Evolutionary conservation across 2,797 vertebrate genomes (phyloP).

Genomic region (Schizopygopsis pylzovi): DNA sequence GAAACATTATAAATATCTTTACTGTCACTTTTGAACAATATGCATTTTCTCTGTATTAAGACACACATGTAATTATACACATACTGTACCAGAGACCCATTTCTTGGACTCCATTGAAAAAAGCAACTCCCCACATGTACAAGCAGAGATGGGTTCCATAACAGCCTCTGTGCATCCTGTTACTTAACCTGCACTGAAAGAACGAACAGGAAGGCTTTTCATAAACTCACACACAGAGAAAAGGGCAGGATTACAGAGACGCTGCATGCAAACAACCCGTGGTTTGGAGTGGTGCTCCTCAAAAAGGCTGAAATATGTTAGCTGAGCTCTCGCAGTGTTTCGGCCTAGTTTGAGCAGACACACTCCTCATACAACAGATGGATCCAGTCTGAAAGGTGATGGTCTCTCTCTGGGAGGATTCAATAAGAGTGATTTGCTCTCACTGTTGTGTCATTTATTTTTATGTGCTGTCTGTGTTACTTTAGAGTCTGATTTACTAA

Average conservation of each 20-base stretch:
- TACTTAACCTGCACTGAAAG: constrained; percentile 32
- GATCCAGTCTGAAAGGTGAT: constrained; percentile 13
- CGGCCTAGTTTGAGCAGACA: constrained; percentile 49
- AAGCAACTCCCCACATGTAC: neutral
- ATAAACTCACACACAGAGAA: constrained; percentile 5
- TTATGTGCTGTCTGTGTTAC: neutral
- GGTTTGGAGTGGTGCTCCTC: constrained; percentile 31
- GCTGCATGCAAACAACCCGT: constrained; percentile 19
- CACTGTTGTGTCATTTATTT: neutral
- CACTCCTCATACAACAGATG: constrained; percentile 29
- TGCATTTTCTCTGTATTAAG: neutral
- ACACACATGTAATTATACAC: neutral
- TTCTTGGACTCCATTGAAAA: neutral
- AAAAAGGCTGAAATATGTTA: constrained; percentile 54
- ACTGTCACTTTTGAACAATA: neutral
- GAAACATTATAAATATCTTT: neutral
- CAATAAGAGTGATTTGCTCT: neutral
- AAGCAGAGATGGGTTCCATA: constrained; percentile 16
- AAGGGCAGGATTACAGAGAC: constrained; percentile 22
- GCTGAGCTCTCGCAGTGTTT: constrained; percentile 41
- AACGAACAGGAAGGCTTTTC: constrained; percentile 13
- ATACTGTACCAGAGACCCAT: neutral
- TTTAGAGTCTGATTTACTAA: neutral
- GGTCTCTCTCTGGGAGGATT: constrained; percentile 24
- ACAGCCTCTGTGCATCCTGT: constrained; percentile 18